Percentiles rank a stretch among this genome's conserved stretches.
These are phyloP conservation scores for Phylloscopus collybita DNA, from an alignment of 2,797 vertebrate species.

Conservation along the genomic window DNA sequence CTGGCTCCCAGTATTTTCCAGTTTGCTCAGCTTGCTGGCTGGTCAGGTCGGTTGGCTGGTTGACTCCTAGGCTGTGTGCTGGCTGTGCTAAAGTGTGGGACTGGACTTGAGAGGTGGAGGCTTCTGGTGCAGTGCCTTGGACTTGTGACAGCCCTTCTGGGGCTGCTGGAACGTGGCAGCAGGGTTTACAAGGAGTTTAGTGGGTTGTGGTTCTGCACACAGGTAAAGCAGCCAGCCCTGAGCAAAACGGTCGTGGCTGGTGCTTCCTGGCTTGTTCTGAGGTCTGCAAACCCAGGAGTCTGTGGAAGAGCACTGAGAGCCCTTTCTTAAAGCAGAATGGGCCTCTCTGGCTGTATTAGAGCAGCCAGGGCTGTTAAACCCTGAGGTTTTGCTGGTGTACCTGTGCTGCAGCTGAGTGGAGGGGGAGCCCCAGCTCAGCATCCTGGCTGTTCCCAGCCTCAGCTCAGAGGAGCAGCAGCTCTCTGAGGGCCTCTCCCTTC, in stretches of 20 bases:
- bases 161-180: not conserved
- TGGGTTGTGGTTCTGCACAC: not conserved
- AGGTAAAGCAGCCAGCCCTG: not conserved
- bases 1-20: not conserved
- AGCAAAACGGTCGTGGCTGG: not conserved
- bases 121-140: not conserved
- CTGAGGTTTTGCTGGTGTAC: not conserved
- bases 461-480: not conserved
- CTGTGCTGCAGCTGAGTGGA: not conserved
- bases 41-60: not conserved
- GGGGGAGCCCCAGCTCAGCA: not conserved
- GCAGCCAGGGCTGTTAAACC: not conserved
- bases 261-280: not conserved
- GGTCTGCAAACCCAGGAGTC: not conserved
- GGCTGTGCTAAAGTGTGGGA: not conserved
- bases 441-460: not conserved
- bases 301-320: not conserved
- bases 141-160: not conserved
- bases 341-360: not conserved
- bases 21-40: not conserved
- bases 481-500: not conserved
- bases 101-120: not conserved
- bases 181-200: not conserved
- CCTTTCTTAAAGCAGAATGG: not conserved
- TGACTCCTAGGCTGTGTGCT: not conserved